Evolutionary conservation across 2,888 invertebrate genomes (phyloP).

Genomic region (Catocala fraxini): DNA sequence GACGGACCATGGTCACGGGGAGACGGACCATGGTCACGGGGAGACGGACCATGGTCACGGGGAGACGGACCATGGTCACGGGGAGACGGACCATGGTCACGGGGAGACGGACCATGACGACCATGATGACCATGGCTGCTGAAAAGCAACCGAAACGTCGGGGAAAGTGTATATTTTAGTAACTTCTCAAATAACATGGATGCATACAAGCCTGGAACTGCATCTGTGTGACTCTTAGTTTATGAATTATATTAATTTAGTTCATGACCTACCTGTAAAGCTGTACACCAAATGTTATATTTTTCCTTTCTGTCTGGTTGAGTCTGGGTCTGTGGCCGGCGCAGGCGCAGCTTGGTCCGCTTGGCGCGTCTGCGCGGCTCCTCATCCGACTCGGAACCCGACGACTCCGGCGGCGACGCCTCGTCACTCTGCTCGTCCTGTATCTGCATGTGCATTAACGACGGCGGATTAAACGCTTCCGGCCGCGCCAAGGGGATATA

Average conservation of each 20-base stretch:
- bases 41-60: too few relatives aligned
- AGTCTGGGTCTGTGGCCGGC: conserved; percentile 61
- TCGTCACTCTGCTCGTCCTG: conserved; percentile 89
- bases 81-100: too few relatives aligned
- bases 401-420: conserved; percentile 80
- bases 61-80: too few relatives aligned
- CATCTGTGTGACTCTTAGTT: too few relatives aligned
- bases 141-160: too few relatives aligned
- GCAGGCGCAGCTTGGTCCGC: conserved; percentile 81
- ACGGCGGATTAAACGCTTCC: conserved; percentile 83
- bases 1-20: too few relatives aligned
- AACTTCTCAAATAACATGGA: too few relatives aligned
- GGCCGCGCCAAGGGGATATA: conserved; percentile 89
- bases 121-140: too few relatives aligned
- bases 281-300: conserved; percentile 93
- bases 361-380: conserved; percentile 85
- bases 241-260: not conserved
- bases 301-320: conserved; percentile 88
- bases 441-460: conserved; percentile 83
- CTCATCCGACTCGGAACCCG: conserved; percentile 88
- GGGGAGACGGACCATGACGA: too few relatives aligned
- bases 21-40: too few relatives aligned
- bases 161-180: too few relatives aligned
- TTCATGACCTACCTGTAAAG: conserved; percentile 73
- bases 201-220: too few relatives aligned